These are phyloP conservation scores for Acrossocheilus fasciatus DNA, from an alignment of 2,797 vertebrate genomes.

Conservation along the genomic window DNA sequence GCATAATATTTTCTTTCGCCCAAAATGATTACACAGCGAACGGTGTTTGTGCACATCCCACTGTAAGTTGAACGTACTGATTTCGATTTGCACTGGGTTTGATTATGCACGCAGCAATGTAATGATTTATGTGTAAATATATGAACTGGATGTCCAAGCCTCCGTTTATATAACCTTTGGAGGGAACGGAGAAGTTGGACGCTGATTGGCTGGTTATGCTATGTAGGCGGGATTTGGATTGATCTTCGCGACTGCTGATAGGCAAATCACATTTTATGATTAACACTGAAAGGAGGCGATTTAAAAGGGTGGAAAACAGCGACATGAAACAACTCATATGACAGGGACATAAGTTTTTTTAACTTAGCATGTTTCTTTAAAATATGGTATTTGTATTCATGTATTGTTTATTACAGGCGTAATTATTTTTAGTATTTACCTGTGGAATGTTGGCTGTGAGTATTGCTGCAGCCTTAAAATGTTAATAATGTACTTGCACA, in stretches of 20 bases:
- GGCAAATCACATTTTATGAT: conserved; percentile 55
- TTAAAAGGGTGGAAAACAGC: conserved; percentile 59
- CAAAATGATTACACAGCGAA: neutral
- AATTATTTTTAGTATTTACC: neutral
- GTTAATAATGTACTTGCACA: neutral
- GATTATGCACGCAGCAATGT: neutral
- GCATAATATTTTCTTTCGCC: conserved; percentile 15
- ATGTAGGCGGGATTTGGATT: conserved; percentile 81
- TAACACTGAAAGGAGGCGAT: conserved; percentile 56
- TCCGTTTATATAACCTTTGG: conserved; percentile 78
- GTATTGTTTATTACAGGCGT: neutral
- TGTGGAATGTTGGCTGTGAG: neutral
- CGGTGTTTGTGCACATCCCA: neutral
- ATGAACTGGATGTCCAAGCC: conserved; percentile 76
- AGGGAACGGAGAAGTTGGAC: conserved; percentile 76
- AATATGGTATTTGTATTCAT: neutral
- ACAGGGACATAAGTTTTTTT: conserved; percentile 47
- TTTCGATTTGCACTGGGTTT: neutral
- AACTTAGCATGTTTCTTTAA: neutral
- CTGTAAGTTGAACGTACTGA: neutral
- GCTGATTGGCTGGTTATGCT: conserved; percentile 80
- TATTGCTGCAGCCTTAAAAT: neutral
- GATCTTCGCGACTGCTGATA: conserved; percentile 49
- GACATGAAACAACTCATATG: conserved; percentile 46
- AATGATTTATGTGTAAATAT: conserved; percentile 70